Conservation (phyloP, 2,888 invertebrate genomes). For the Coelogynopora nodosa region DNA sequence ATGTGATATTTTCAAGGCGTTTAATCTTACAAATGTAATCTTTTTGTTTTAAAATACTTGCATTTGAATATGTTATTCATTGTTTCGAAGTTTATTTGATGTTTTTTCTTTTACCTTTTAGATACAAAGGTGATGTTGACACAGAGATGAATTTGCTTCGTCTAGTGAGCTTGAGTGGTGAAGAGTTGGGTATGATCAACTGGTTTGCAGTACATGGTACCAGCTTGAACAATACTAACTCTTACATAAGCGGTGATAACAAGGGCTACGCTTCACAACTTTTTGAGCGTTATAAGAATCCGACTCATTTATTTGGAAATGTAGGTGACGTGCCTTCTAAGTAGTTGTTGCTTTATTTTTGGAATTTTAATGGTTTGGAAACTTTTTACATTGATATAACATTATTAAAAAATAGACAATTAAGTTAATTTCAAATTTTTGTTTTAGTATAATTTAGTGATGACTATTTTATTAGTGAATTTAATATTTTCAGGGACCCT, state of each 20-base stretch:
- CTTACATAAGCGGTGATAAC: slow-evolving; percentile 80
- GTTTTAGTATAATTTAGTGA: no score
- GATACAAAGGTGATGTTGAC: slow-evolving; percentile 74
- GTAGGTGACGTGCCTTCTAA: slow-evolving; percentile 65
- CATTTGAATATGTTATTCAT: no score
- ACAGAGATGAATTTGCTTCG: slow-evolving; percentile 77
- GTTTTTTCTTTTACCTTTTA: no score
- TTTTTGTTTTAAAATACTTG: no score
- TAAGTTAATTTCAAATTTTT: no score
- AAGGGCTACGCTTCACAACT: slow-evolving; percentile 81
- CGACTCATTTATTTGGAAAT: slow-evolving; percentile 70
- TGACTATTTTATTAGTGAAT: no score
- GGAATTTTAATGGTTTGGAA: no score
- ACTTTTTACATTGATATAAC: no score
- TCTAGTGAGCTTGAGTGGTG: slow-evolving; percentile 66
- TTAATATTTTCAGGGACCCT: slow-evolving; percentile 52
- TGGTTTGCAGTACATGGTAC: slow-evolving; percentile 92
- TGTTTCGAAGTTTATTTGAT: no score
- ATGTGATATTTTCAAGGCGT: no score
- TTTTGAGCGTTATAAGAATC: slow-evolving; percentile 76
- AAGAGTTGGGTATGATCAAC: slow-evolving; percentile 74
- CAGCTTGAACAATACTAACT: slow-evolving; percentile 90
- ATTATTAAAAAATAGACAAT: neutral
- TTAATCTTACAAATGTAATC: no score
- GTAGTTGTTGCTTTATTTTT: no score